Conservation (phyloP, 1,140 invertebrate genomes). For the Ptiloglossa arizonensis region DNA sequence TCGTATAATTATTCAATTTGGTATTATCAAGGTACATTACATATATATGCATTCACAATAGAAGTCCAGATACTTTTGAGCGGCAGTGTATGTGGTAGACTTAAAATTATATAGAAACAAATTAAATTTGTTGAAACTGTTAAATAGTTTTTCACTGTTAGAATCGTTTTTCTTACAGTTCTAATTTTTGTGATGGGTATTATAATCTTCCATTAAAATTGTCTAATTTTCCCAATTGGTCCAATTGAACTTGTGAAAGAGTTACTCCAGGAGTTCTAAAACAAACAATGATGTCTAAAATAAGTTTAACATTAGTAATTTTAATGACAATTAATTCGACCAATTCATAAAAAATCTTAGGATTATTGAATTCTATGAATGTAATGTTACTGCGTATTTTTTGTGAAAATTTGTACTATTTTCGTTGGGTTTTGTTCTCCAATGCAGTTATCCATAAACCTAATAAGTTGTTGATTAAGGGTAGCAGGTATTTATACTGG, state of each 20-base stretch:
- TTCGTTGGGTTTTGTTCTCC: too few species aligned
- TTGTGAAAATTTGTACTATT: too few species aligned
- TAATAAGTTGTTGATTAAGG: too few species aligned
- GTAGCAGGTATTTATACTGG: too few species aligned
- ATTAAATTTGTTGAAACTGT: neutral
- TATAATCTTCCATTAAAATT: constrained; percentile 37
- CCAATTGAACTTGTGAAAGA: constrained; percentile 5
- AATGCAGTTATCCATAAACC: too few species aligned
- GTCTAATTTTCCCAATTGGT: neutral
- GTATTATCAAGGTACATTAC: too few species aligned
- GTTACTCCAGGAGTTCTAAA: constrained; percentile 24
- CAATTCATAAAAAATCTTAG: neutral
- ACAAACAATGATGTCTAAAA: neutral
- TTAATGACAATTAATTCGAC: constrained; percentile 2
- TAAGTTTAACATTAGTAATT: neutral
- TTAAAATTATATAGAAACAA: constrained; percentile 1
- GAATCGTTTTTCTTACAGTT: neutral
- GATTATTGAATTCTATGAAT: neutral
- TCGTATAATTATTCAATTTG: too few species aligned
- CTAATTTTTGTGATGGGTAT: constrained; percentile 18
- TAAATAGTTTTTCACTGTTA: neutral
- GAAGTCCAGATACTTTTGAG: too few species aligned
- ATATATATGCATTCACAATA: too few species aligned
- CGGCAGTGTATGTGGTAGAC: neutral
- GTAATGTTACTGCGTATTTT: constrained; percentile 9